A percentile compares a stretch with the other conserved stretches of the same genome.
phyloP scores from a whole-genome alignment of 2,888 invertebrate genomes.

The Salpingus planirostris region DNA sequence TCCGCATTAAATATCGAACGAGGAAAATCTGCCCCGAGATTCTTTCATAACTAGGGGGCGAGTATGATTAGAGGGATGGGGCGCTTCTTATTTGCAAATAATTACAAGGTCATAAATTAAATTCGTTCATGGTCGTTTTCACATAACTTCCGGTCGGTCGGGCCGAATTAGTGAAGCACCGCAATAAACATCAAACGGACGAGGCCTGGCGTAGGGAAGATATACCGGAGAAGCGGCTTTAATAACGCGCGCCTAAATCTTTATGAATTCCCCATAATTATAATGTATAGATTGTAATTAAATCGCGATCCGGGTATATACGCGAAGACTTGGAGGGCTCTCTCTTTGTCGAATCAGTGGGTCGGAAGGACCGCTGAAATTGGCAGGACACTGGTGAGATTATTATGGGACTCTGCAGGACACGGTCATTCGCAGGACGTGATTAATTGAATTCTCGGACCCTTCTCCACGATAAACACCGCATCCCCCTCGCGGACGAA shows the following conservation, averaged over 20 bases:
- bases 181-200: conserved; percentile 31
- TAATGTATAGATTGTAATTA: conserved; percentile 42
- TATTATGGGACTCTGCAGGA: no score
- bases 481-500: no score
- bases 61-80: conserved; percentile 3
- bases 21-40: no score
- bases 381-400: no score
- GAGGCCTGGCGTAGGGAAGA: conserved; percentile 5
- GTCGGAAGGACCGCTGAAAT: no score
- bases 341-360: no score
- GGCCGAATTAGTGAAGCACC: conserved; percentile 25
- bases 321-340: conserved; percentile 25
- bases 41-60: background rate
- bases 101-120: conserved; percentile 30
- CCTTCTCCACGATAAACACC: no score
- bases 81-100: conserved; percentile 25
- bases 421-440: no score
- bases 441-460: no score
- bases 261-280: conserved; percentile 41
- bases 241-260: conserved; percentile 36
- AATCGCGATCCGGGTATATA: conserved; percentile 38
- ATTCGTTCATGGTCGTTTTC: conserved; percentile 17
- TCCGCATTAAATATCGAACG: no score
- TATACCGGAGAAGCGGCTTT: conserved; percentile 25
- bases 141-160: conserved; percentile 19